phyloP scores from a whole-genome alignment of 2,113 vertebrate genomes.

The Zapus hudsonius region DNA sequence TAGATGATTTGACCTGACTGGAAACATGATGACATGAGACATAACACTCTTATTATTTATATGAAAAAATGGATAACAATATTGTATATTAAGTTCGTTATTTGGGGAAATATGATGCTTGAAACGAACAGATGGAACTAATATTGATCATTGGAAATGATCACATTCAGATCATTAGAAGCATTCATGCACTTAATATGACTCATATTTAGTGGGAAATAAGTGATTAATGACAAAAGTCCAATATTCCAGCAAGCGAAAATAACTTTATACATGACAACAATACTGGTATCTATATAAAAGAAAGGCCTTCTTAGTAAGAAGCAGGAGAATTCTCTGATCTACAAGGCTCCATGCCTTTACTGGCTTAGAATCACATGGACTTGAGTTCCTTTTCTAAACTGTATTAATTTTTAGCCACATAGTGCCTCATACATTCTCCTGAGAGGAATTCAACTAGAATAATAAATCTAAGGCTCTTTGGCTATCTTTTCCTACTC shows the following conservation, averaged over 20 bases:
- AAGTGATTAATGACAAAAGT: slow-evolving; percentile 40
- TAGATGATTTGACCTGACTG: background rate
- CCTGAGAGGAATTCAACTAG: slow-evolving; percentile 20
- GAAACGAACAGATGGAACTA: slow-evolving; percentile 21
- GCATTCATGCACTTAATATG: background rate
- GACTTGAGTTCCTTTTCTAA: slow-evolving; percentile 52
- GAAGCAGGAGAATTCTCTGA: background rate
- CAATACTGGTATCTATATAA: background rate
- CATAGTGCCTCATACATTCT: slow-evolving; percentile 37
- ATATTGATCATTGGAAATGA: background rate
- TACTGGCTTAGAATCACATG: background rate
- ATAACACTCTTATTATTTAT: background rate
- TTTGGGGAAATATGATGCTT: background rate
- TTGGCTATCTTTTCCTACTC: background rate
- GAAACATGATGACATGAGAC: background rate
- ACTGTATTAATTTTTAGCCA: slow-evolving; percentile 59
- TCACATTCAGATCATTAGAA: background rate
- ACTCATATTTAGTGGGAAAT: slow-evolving; percentile 24
- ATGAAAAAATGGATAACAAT: background rate
- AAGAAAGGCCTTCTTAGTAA: background rate
- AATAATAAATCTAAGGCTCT: slow-evolving; percentile 43
- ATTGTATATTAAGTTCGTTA: background rate
- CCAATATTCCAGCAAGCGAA: background rate
- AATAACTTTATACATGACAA: slow-evolving; percentile 11
- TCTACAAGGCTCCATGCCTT: background rate